Base-by-base conservation (phyloP, 2,888 invertebrate species). In the Euplagia quadripunctaria region DNA sequence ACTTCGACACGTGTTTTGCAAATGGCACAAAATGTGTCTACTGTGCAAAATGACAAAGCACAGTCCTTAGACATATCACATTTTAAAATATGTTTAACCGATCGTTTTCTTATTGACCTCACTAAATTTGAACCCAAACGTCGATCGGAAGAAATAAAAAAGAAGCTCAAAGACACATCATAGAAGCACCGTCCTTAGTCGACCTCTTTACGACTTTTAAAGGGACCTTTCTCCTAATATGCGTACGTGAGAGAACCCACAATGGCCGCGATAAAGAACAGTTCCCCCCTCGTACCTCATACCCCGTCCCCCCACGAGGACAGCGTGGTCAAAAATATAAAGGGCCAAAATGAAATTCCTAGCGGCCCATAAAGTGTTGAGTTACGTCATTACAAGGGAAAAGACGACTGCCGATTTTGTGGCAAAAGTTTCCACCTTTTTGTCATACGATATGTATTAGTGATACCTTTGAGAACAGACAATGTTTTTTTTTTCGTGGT, bases 301-400 rank as follows among this genome's bases (percentile, higher is more conserved):
- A 70, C 71, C 76, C 67, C 70, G 69, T 64, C 68, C 76, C 68
- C 73, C 79, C 77, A 76, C 77, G 77, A 78, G 87, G 82, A 85
- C 84, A 75, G 81, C 87, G 88, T 92, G 93, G 94, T 94, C 94
- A 93, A 94, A 94, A 93, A 92, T 92, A 92, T 91, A 93, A 93
- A 92, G 90, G 91, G 86, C 88, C 81, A 87, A 94, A 94, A 94
- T 94, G 91, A 94, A 94, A 95, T 94, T 94, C 94, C 91, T 85
- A 82, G 84, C 87, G 85, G 87, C 88, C 90, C 91, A 91, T 94
- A 94, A 93, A 93, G 91, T 95, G 93, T 95, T 91, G 92, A 91
- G 92, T 95, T 94, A 94, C 95, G 91, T 94, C 93, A 94, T 95
- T 94, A 94, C 71, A 77, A 72, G 85, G 81, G 84, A 86, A 85